Percentiles rank a stretch among this genome's conserved stretches.
Evolutionary conservation across 2,888 invertebrate species (phyloP).

Genomic region (Thyatira batis): DNA sequence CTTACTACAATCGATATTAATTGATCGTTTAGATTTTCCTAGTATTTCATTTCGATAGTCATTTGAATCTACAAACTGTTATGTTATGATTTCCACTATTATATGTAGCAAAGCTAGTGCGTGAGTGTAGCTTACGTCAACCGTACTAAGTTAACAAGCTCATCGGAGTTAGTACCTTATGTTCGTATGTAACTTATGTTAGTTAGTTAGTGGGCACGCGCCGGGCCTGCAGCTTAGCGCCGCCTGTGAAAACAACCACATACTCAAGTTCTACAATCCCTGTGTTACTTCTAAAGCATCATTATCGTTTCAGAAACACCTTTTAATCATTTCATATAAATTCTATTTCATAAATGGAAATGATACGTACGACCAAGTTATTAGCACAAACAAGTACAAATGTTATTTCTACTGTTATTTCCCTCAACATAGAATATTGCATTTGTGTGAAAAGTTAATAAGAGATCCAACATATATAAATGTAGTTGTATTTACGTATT

Average conservation of each 20-base stretch:
- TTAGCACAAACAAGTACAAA: not conserved
- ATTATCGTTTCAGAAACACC: not conserved
- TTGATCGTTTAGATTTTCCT: not conserved
- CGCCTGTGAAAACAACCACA: slow-evolving; percentile 79
- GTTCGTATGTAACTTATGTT: slow-evolving; percentile 68
- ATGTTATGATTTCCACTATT: not conserved
- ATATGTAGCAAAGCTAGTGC: not conserved
- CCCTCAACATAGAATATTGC: not conserved
- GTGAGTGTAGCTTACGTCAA: slow-evolving; percentile 24
- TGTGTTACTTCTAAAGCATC: slow-evolving; percentile 17
- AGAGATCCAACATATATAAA: not conserved
- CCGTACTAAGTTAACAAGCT: slow-evolving; percentile 76
- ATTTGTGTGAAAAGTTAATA: too few species aligned
- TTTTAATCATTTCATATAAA: not conserved
- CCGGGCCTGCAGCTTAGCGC: slow-evolving; percentile 68
- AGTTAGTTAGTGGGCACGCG: slow-evolving; percentile 63
- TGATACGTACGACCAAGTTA: not conserved
- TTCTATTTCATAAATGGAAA: not conserved
- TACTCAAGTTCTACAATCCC: slow-evolving; percentile 46
- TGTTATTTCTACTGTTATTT: too few species aligned
- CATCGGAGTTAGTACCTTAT: slow-evolving; percentile 75
- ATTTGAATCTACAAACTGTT: not conserved
- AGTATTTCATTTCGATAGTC: not conserved
- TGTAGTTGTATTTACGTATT: slow-evolving; percentile 12
- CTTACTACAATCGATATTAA: slow-evolving; percentile 62